These are phyloP conservation scores for Zaprionus inermis DNA, from an alignment of 1,140 invertebrate species.

Conservation along the genomic window DNA sequence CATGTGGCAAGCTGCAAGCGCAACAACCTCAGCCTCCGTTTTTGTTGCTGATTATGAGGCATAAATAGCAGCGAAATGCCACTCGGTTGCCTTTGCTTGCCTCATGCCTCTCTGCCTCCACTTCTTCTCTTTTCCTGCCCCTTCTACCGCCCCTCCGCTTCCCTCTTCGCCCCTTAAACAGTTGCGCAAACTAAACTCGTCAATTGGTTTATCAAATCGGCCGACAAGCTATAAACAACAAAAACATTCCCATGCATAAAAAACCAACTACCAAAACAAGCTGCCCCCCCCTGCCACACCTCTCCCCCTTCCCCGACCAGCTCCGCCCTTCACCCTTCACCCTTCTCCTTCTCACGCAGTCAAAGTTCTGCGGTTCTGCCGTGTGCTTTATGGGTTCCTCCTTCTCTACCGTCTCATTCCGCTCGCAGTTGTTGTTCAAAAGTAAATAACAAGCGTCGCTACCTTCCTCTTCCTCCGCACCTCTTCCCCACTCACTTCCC, in stretches of 20 bases:
- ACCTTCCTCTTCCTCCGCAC: too few relatives aligned
- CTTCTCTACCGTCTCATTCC: neutral
- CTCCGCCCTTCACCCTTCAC: too few relatives aligned
- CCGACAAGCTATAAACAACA: constrained; percentile 19
- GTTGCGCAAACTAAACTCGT: constrained; percentile 36
- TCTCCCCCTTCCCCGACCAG: neutral
- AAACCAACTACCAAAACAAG: constrained; percentile 19
- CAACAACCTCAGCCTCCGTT: constrained; percentile 9
- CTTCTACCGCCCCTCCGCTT: neutral
- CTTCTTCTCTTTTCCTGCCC: neutral
- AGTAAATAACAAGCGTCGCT: constrained; percentile 46
- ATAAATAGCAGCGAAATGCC: constrained; percentile 75
- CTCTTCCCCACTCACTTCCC: too few relatives aligned
- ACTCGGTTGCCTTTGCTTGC: constrained; percentile 27
- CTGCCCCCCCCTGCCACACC: neutral
- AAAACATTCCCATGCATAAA: constrained; percentile 68
- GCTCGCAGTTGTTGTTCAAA: constrained; percentile 42
- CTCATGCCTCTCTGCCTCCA: neutral
- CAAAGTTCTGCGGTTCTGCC: constrained; percentile 61
- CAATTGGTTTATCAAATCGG: constrained; percentile 44
- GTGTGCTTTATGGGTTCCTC: constrained; percentile 51
- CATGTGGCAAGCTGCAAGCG: neutral
- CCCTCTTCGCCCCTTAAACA: constrained; percentile 27
- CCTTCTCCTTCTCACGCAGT: constrained; percentile 1
- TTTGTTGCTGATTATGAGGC: constrained; percentile 65